Percentiles rank a stretch among this genome's conserved stretches.
These are phyloP conservation scores for Pseudopodoces humilis DNA, from an alignment of 2,113 vertebrate species.

Conservation along the genomic window DNA sequence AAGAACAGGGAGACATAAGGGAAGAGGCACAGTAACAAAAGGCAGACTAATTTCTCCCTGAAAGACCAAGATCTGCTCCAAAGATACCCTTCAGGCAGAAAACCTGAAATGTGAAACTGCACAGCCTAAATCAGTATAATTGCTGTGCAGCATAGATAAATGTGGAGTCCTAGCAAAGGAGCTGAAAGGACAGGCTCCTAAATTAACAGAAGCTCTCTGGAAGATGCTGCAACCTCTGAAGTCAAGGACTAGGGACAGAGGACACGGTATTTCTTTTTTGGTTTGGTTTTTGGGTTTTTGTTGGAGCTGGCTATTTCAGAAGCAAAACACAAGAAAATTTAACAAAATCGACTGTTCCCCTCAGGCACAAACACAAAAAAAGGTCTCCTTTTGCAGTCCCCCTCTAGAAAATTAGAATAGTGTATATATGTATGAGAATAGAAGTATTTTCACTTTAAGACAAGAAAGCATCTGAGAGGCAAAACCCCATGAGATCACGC, in stretches of 20 bases:
- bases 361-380: constrained; percentile 59
- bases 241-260: background rate
- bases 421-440: background rate
- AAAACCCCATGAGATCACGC: background rate
- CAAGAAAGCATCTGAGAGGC: background rate
- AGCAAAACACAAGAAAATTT: background rate
- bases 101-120: background rate
- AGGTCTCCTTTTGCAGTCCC: constrained; percentile 70
- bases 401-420: constrained; percentile 65
- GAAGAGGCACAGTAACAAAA: background rate
- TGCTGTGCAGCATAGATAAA: background rate
- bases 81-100: background rate
- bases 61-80: background rate
- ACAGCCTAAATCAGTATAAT: background rate
- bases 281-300: background rate
- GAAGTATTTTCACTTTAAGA: background rate
- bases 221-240: background rate
- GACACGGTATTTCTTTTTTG: background rate
- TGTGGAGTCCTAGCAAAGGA: background rate
- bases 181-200: background rate
- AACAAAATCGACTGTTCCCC: background rate
- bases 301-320: background rate
- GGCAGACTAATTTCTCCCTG: background rate
- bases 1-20: background rate
- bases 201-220: background rate